Base-by-base conservation (phyloP, 2,797 vertebrate genomes). In the Lutra lutra region DNA sequence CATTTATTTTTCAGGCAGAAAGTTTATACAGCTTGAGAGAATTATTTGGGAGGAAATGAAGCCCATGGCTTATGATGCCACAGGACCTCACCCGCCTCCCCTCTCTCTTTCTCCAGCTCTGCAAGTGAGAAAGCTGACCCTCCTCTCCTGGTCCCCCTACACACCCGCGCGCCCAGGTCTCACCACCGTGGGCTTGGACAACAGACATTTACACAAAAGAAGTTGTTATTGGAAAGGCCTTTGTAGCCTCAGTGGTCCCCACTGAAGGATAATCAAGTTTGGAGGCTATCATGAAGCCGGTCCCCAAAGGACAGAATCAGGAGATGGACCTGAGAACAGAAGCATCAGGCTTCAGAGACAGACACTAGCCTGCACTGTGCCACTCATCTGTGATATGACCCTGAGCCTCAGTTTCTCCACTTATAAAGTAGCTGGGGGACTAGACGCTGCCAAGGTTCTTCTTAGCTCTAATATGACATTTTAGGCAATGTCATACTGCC, bases 11-110 rank as follows among this genome's bases (percentile, higher is more conserved):
- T 97, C 98, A 98, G 97, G 77, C 98, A 86, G 97, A 98, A 98
- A 98, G 98, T 98, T 98, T 98, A 97, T 95, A 98, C 98, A 98
- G 98, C 98, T 98, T 99, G 98, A 97, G 98, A 98, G 98, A 98
- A 98, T 98, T 98, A 98, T 98, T 98, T 93, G 90, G 97, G 98
- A 98, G 98, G 98, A 98, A 99, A 98, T 98, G 98, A 98, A 98
- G 95, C 95, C 97, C 92, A 18, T 77, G 96, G 95, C 91, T 56
- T 97, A 97, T 91, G 97, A 97, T 82, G 93, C 97, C n/a, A 10
- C 23, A n/a, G 96, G 96, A 0, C 95, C 94, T 97, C 51, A 64
- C 92, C 98, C 46, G 29, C 66, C 73, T 82, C 87, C 35, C 93
- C n/a, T 18, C 40, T 18, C 25, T 93, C 98, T 95, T 91, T 95